Conservation (phyloP, 2,888 invertebrate genomes). For the Camptogramma bilineatum region DNA sequence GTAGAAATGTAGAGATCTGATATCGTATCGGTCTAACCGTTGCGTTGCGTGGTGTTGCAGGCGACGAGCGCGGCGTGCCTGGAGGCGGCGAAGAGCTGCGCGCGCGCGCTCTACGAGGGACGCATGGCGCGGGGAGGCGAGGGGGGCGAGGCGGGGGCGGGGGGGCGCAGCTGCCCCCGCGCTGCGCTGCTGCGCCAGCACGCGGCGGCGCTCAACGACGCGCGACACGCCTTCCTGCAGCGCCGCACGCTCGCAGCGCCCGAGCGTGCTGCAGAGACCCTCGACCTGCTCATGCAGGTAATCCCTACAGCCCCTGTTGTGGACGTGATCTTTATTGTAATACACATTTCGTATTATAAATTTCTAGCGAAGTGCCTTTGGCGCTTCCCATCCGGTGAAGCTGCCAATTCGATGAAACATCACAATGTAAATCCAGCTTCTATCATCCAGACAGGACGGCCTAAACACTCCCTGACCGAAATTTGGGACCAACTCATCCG, state of each 20-base stretch:
- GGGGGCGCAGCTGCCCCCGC: slow-evolving; percentile 27
- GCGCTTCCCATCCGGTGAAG: background rate
- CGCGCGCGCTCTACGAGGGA: slow-evolving; percentile 42
- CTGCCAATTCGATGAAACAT: no score
- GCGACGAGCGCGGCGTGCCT: slow-evolving; percentile 47
- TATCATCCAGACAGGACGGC: no score
- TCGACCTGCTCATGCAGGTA: slow-evolving; percentile 34
- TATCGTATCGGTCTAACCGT: no score
- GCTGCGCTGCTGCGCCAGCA: slow-evolving; percentile 29
- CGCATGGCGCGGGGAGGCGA: slow-evolving; percentile 54
- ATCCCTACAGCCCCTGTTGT: background rate
- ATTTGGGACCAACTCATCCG: no score
- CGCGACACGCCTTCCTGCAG: slow-evolving; percentile 43
- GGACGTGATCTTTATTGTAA: background rate
- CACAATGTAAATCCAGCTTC: no score
- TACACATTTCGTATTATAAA: no score
- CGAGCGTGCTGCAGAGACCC: slow-evolving; percentile 26
- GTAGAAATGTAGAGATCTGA: no score
- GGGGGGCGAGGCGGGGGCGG: slow-evolving; percentile 51
- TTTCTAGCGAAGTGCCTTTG: background rate
- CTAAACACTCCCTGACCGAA: no score
- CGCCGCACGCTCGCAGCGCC: slow-evolving; percentile 40
- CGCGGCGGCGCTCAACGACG: slow-evolving; percentile 22
- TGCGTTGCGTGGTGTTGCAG: slow-evolving; percentile 25
- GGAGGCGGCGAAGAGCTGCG: slow-evolving; percentile 39